A percentile compares a stretch with the other conserved stretches of the same genome.
Evolutionary conservation across 2,113 vertebrate species (phyloP).

Genomic region (Anhinga rufa): DNA sequence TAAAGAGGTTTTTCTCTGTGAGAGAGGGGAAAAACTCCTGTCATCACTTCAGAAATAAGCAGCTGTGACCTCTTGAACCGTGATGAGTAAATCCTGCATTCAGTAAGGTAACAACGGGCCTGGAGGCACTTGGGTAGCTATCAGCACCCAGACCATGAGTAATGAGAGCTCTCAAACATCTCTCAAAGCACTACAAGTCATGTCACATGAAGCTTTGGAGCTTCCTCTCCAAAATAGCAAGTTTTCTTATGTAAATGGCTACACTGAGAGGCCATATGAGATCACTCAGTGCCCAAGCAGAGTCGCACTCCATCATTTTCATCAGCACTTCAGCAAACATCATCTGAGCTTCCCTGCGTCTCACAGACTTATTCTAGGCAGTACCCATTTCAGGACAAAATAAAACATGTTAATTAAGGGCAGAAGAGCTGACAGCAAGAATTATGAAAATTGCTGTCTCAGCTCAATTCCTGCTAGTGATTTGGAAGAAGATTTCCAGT

Average conservation of each 20-base stretch:
- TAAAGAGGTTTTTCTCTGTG: neutral
- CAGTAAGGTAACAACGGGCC: neutral
- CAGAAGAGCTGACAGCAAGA: constrained; percentile 7
- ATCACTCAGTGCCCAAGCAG: neutral
- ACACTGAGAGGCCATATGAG: neutral
- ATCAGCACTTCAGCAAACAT: neutral
- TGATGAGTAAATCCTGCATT: neutral
- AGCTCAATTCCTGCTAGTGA: neutral
- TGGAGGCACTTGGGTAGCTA: neutral
- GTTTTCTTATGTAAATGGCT: neutral
- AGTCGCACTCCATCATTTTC: neutral
- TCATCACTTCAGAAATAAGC: neutral
- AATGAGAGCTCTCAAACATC: constrained; percentile 8
- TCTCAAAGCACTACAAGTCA: neutral
- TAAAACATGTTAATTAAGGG: neutral
- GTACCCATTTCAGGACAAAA: neutral
- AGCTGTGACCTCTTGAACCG: neutral
- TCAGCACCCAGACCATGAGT: neutral
- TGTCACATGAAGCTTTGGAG: neutral
- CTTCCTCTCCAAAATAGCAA: neutral
- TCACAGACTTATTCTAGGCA: neutral
- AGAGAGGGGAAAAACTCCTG: neutral
- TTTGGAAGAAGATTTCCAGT: neutral
- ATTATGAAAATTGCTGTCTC: neutral
- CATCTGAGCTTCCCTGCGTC: neutral